Conservation (phyloP, 2,113 vertebrate species). For the Bubo bubo region DNA sequence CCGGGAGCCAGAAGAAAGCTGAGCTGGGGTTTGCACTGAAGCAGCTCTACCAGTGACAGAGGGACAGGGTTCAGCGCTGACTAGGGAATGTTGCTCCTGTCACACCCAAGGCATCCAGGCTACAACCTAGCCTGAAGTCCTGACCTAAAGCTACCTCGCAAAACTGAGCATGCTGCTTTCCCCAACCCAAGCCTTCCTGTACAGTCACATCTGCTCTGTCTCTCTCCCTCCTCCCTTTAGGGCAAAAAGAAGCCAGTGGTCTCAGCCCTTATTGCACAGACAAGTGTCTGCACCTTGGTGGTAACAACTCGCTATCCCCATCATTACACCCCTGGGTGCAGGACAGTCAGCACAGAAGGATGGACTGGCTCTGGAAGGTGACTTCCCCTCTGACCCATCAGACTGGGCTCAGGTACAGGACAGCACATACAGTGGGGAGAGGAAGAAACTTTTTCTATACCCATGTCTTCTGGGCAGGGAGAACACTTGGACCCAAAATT, state of each 20-base stretch:
- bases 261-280: neutral
- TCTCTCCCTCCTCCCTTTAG: neutral
- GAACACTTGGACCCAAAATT: neutral
- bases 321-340: neutral
- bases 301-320: neutral
- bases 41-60: neutral
- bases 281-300: neutral
- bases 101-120: neutral
- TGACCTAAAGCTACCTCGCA: neutral
- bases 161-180: neutral
- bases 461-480: neutral
- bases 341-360: neutral
- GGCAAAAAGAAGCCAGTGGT: neutral
- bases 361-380: neutral
- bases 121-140: neutral
- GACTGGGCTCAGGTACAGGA: neutral
- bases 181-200: neutral
- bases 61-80: neutral
- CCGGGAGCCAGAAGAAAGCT: neutral
- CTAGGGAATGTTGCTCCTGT: neutral
- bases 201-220: neutral
- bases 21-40: neutral
- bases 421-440: neutral
- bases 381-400: neutral
- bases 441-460: neutral